Base-by-base conservation (phyloP, 2,888 invertebrate genomes). In the Lamproptera curius region DNA sequence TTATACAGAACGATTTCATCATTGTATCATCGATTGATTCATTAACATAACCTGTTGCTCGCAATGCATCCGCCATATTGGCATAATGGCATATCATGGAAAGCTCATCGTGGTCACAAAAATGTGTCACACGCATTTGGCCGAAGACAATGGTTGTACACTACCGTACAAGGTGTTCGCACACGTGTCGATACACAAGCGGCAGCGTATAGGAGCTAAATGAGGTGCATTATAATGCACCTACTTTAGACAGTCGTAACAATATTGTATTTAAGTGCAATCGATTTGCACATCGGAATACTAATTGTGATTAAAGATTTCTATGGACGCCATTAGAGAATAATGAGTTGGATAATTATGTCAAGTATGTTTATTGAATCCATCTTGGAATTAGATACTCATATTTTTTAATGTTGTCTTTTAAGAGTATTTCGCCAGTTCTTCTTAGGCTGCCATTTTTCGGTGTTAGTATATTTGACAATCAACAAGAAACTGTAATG, bases 71-170 rank as follows among this genome's bases (percentile, higher is more conserved):
- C 48, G 54, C 56, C 52, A 51, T 53, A 51, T 44, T 39, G 31
- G 51, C 17, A 44, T 45, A 34, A 42, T 37, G 46, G 50, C 45
- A 50, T 52, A 57, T 45, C 54, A 55, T 55, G 51, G 59, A 54
- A 53, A 54, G 57, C 58, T 52, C 46, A 50, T 53, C 58, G 54
- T 53, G 52, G 63, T 58, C 64, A 59, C 53, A 53, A 49, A 61
- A 55, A 51, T 54, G 58, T 63, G 65, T 62, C 64, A 62, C 55
- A 53, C 63, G 47, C 54, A 57, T 62, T 63, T 52, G 61, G 56
- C 53, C 53, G 42, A 50, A 35, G 31, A 23, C 46, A 35, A 37
- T 42, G 49, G 52, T n/a, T n/a, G n/a, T n/a, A n/a, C 37, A 23
- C 38, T 46, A 47, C 26, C 39, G n/a, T 20, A 26, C 9, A 14